phyloP scores from a whole-genome alignment of 92 coral and sea anemone species.

The Epizoanthus ramosus region DNA sequence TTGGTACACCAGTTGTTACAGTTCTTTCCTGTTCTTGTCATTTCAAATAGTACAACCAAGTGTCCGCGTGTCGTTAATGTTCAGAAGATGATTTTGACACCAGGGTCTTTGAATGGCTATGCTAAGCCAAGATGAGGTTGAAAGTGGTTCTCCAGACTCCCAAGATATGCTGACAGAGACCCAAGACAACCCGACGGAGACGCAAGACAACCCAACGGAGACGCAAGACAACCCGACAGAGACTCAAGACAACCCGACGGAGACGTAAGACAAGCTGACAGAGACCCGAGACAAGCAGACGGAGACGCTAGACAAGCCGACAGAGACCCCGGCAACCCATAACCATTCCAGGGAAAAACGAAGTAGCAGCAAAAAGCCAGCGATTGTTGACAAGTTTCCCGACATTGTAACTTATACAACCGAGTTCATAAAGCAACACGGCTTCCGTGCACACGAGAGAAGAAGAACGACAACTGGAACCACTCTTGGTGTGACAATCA shows the following conservation, averaged over 20 bases:
- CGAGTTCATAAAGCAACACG: conserved; percentile 45
- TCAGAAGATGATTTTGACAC: neutral
- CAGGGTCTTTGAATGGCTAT: neutral
- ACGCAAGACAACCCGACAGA: no score
- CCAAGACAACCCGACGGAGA: neutral
- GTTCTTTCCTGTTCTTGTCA: neutral
- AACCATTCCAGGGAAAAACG: neutral
- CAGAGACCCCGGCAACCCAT: no score
- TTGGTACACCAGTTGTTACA: neutral
- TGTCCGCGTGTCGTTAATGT: neutral
- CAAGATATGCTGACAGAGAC: neutral
- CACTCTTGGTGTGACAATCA: conserved; percentile 33
- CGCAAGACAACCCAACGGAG: neutral
- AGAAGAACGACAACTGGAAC: conserved; percentile 31
- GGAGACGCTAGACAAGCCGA: neutral
- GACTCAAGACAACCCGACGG: no score
- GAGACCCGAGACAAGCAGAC: no score
- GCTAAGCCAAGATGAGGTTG: neutral
- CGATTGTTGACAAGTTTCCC: conserved; percentile 37
- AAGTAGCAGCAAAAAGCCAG: conserved; percentile 5
- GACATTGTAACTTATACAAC: conserved; percentile 33
- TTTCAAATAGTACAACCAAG: no score
- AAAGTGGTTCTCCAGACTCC: no score
- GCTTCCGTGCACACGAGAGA: conserved; percentile 37
- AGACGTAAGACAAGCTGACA: no score